Base-by-base conservation (phyloP, 2,888 invertebrate genomes). In the Isotomurus palustris region DNA sequence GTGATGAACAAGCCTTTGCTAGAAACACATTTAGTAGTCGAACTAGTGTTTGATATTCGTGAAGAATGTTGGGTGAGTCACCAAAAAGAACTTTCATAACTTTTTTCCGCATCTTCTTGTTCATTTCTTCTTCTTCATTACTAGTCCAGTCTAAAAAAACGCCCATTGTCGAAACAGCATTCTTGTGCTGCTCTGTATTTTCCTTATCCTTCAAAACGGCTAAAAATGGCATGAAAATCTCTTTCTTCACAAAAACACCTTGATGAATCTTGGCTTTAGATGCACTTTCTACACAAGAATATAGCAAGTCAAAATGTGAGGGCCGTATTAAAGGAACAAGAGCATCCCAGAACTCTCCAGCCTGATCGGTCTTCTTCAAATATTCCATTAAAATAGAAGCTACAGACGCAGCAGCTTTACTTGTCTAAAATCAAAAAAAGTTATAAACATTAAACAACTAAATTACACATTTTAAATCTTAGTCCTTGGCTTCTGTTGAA, bases 291-390 rank as follows among this genome's bases (percentile, higher is more conserved):
- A 65, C 58, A 44, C 56, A 57, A 14, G 56, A 24, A 40, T 61
- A 61, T 14, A 62, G 47, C 8, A 63, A 35, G 3, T 67, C 53
- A 36, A 65, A 58, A 40, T 67, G 63, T 6, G 63, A 65, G 1
- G 61, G 54, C 35, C 62, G 59, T 19, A 65, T 53, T 8, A 57
- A 40, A 5, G 56, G 24, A 12, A 59, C 24, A 12, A 66, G 32
- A 8, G 50, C 22, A 24, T 38, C 48, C 64, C 62, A 66, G 40
- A 68, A 68, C 10, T 35, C 53, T 38, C 53, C 53, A 41, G 50
- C 52, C n/a, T 41, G 36, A 12, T 59, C 48, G 22, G 40, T 25
- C n/a, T 19, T 45, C 17, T 47, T 50, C 14, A 64, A 24, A 48
- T 61, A 56, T 4, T 56, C n/a, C n/a, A n/a, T n/a, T n/a, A n/a